Conservation (phyloP, 2,113 vertebrate genomes). For the Arothron firmamentum region DNA sequence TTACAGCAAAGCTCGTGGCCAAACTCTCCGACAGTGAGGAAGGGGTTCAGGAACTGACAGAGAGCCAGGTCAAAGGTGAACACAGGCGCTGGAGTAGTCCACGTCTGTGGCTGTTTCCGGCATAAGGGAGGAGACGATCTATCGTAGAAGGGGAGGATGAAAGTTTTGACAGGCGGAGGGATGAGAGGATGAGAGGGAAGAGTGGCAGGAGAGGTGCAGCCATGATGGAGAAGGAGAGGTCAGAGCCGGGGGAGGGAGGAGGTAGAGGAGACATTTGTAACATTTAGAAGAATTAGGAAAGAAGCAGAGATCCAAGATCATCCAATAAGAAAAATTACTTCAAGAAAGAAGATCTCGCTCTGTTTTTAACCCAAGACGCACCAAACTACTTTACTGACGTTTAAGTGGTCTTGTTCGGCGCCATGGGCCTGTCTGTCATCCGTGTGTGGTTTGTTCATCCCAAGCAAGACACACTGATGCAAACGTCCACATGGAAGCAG, state of each 20-base stretch:
- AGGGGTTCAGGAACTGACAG: conserved; percentile 14
- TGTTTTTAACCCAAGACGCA: not conserved
- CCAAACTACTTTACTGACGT: not conserved
- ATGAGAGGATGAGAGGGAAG: conserved; percentile 30
- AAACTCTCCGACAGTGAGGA: conserved; percentile 22
- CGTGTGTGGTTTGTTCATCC: no score
- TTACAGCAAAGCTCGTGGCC: conserved; percentile 46
- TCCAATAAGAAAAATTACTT: no score
- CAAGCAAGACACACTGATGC: no score
- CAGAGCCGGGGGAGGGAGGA: conserved; percentile 50
- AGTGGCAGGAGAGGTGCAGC: conserved; percentile 41
- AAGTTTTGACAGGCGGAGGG: conserved; percentile 28
- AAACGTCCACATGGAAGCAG: no score
- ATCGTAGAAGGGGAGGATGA: conserved; percentile 45
- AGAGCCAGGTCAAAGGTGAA: conserved; percentile 33
- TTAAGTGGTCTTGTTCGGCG: no score
- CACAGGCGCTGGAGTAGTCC: conserved; percentile 42
- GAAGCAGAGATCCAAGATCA: not conserved
- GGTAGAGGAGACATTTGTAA: conserved; percentile 21
- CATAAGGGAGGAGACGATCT: conserved; percentile 52
- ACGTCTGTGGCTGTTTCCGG: conserved; percentile 29
- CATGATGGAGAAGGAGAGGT: conserved; percentile 48
- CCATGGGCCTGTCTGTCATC: no score
- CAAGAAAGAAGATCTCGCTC: no score
- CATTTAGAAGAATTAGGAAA: conserved; percentile 23